A percentile compares a stretch with the other conserved stretches of the same genome.
Evolutionary conservation across 2,888 invertebrate species (phyloP).

Genomic region (Philonicus albiceps): DNA sequence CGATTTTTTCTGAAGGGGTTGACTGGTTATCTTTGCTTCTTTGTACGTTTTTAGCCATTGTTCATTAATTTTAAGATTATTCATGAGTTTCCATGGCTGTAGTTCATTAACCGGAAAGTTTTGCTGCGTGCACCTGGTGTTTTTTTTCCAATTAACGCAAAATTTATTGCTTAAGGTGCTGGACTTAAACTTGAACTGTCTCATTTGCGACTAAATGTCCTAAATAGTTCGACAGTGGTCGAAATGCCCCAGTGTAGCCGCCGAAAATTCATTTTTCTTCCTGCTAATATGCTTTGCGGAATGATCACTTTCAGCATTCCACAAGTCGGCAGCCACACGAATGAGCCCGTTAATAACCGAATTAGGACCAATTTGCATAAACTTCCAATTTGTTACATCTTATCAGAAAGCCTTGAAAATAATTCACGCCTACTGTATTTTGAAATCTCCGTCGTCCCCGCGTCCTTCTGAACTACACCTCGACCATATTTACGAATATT

Average conservation of each 20-base stretch:
- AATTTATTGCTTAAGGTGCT: background rate
- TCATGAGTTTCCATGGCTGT: background rate
- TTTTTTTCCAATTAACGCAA: background rate
- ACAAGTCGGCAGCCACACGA: background rate
- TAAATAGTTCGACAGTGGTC: background rate
- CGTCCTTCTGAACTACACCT: background rate
- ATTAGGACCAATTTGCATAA: conserved; percentile 26
- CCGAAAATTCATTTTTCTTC: conserved; percentile 11
- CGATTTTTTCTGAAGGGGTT: background rate
- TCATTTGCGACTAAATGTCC: conserved; percentile 22
- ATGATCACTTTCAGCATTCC: background rate
- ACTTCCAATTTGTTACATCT: conserved; percentile 23
- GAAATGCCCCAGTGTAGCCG: background rate
- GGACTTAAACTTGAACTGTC: conserved; percentile 21
- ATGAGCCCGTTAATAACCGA: conserved; percentile 27
- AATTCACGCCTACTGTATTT: conserved; percentile 9
- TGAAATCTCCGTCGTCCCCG: background rate
- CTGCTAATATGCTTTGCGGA: background rate
- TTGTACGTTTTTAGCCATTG: background rate
- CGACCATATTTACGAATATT: background rate
- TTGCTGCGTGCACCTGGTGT: background rate
- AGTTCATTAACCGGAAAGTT: conserved; percentile 14
- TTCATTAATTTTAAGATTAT: background rate
- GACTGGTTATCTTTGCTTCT: background rate
- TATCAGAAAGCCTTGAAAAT: conserved; percentile 8